Base-by-base conservation (phyloP, 2,888 invertebrate species). In the Stenodera caucasica region DNA sequence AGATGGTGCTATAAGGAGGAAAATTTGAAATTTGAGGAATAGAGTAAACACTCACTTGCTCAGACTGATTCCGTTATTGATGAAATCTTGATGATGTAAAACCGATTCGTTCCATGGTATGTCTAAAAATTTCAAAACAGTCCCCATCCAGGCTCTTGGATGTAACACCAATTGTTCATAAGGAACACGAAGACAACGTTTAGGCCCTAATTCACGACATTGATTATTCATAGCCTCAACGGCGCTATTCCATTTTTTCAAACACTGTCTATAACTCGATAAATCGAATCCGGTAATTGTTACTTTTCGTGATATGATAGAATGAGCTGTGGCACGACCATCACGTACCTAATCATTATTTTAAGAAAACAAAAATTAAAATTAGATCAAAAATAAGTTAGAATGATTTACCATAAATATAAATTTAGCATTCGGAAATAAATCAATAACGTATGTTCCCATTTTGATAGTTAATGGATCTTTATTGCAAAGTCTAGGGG, bases 401-500 rank as follows among this genome's bases (percentile, higher is more conserved):
- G 3, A 12, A 52, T 11, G 15, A 15, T 26, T 52, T 52, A 33
- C 52, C 96, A 98, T 97, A 81, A 98, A 94, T 72, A 99, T 86
- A 82, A 97, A 99, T 83, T 98, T 98, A 61, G 97, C 92, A 79
- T 96, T 96, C 50, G 99, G 98, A 83, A 99, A 99, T 63, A 99
- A 85, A 78, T 94, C 92, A 66, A 93, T 88, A 73, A 99, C 90
- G 81, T 95, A 98, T 56, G 91, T 90, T 77, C 96, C 96, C 86
- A 96, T 96, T 83, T 98, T 98, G 70, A 99, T 86, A 60, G 97
- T 97, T 70, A 99, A 89, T 55, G 99, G 99, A 83, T 99, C 99
- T 83, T 99, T 99, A 85, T 99, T 99, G 85, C 99, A 99, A 66
- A 98, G 87, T 55, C 97, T 85, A 63, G 93, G 89, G 56, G 98